Conservation (phyloP, 2,888 invertebrate genomes). For the Drosophila monieri region DNA sequence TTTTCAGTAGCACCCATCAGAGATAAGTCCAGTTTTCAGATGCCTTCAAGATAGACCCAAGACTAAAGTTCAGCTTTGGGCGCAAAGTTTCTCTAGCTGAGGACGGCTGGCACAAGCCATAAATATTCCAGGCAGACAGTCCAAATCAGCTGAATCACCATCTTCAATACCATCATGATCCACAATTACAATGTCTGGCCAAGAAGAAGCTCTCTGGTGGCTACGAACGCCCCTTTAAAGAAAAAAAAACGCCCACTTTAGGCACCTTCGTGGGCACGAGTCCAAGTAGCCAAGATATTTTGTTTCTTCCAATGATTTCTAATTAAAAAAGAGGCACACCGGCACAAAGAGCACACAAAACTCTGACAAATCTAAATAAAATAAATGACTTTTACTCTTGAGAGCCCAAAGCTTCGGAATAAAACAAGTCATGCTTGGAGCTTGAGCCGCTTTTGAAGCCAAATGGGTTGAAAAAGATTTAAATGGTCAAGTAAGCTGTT, state of each 20-base stretch:
- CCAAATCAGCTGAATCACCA: conserved; percentile 64
- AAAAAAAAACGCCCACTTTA: conserved; percentile 67
- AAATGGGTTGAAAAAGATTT: background rate
- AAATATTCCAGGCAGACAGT: conserved; percentile 60
- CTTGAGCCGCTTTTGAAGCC: background rate
- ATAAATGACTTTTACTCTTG: conserved; percentile 71
- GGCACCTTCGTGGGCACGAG: conserved; percentile 59
- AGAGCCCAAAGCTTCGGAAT: conserved; percentile 51
- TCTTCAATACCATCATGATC: conserved; percentile 60
- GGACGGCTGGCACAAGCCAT: conserved; percentile 78
- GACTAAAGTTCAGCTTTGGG: conserved; percentile 13
- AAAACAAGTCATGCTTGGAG: conserved; percentile 58
- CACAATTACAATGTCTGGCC: conserved; percentile 63
- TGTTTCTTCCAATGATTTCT: conserved; percentile 51
- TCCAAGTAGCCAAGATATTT: conserved; percentile 38
- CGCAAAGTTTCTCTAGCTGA: conserved; percentile 13
- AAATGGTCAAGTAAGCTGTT: background rate
- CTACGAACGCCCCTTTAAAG: conserved; percentile 17
- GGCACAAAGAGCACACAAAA: conserved; percentile 38
- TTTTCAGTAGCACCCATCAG: conserved; percentile 64
- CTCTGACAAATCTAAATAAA: conserved; percentile 69
- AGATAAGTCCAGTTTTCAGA: conserved; percentile 27
- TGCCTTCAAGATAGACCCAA: conserved; percentile 30
- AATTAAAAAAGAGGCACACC: conserved; percentile 64
- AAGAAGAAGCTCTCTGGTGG: conserved; percentile 24